Evolutionary conservation across 2,888 invertebrate species (phyloP), one percentile per base, ranked within the genome.

Genomic region (Spialia ferax): DNA sequence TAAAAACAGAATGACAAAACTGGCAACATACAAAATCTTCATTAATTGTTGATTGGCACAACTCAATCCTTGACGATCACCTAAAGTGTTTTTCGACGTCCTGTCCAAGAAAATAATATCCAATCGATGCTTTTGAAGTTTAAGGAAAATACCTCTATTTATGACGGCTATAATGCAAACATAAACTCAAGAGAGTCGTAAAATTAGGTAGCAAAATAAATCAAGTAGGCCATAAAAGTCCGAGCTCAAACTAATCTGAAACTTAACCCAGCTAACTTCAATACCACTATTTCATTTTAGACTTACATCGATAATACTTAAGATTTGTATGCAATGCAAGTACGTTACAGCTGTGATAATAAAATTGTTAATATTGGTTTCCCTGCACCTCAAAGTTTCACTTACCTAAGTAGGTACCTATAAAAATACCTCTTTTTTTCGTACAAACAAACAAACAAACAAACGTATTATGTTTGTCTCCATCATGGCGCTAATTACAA

Each of bases 181-280:
- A 54, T 63, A 63, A 63, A 54, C 54, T 54, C 54, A 52, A 63
- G 52, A 62, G 38, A 13, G 38, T 18, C 38, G 54, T 63, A 63
- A 63, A 63, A 54, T 54, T 42, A 38, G 54, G 54, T 38, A 63
- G 63, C 38, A 38, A 18, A 38, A 63, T 63, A 54, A 63, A 63
- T 54, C 52, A 54, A 54, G 54, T 35, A 13, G 54, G 63, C 32
- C 18, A 54, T 63, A 63, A 63, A 63, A 54, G n/a, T 22, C 48
- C 18, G 45, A 45, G n/a, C n/a, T 23, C 26, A 26, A 38, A 63
- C 54, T 54, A 54, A 54, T 38, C 38, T 18, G 38, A 54, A 54
- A 54, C 35, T 63, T 54, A 35, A 38, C 26, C 35, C 38, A 54
- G 38, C 18, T 50, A 62, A 35, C n/a, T 52, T 52, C 18, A 35